Base-by-base conservation (phyloP, 2,888 invertebrate genomes). In the Eristalis arbustorum region DNA sequence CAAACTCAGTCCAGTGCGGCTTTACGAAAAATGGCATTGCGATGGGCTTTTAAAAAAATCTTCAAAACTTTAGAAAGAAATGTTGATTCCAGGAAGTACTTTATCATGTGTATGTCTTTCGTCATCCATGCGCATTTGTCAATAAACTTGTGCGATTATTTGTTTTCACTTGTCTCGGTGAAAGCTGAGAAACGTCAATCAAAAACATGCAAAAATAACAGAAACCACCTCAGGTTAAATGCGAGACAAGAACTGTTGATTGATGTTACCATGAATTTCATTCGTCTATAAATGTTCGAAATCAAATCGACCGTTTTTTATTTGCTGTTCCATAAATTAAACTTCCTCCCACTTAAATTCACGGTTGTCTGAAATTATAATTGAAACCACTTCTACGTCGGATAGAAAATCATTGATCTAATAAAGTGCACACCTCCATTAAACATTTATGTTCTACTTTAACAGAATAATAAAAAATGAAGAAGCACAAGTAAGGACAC, bases 341-440 rank as follows among this genome's bases (percentile, higher is more conserved):
- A 49, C 18, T 49, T 49, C 49, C 49, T 22, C 49, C 18, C 49
- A 49, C 18, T 49, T 49, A 2, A 49, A 49, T 18, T 49, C 49
- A 49, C 8, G 49, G 49, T 49, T 49, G 49, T 49, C 49, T 18
- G 8, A 49, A 8, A 49, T 18, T 49, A 49, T 49, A 49, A 49
- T 49, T 49, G 49, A 49, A 49, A 49, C 59, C 59, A 59, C 59
- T 59, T 59, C 59, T 28, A 10, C 25, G 59, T 14, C 25, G 25
- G 59, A 59, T 59, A 25, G 13, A 49, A n/a, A 59, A 59, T 59
- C 59, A 59, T 59, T 59, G 59, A 59, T 59, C 59, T 59, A 59
- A 59, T 59, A 28, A 59, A 59, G 25, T 59, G 25, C 23, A 14
- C 59, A 59, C 25, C 25, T 18, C 2, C 59, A 23, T 59, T 25